Evolutionary conservation across 2,113 vertebrate species (phyloP).

Genomic region (Pygoscelis antarcticus): DNA sequence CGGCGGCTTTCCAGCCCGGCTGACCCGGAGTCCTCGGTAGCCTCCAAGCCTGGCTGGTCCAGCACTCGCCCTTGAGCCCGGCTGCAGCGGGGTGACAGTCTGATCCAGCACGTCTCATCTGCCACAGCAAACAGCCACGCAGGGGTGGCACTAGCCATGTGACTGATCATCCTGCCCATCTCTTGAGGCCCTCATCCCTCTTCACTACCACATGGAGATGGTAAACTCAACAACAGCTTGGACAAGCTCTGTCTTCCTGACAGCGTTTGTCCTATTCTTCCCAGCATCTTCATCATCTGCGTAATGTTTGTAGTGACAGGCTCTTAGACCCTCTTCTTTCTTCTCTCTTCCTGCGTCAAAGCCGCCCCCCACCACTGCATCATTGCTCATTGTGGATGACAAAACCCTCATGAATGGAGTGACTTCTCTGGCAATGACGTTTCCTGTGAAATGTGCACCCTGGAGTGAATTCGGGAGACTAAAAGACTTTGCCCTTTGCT

Average conservation of each 20-base stretch:
- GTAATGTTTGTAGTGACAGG: neutral
- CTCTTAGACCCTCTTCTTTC: neutral
- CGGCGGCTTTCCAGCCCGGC: accelerated
- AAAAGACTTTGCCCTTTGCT: neutral
- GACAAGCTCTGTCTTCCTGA: neutral
- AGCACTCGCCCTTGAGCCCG: accelerated
- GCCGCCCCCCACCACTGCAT: slow-evolving; percentile 8
- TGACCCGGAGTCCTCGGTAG: neutral
- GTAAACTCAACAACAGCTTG: neutral
- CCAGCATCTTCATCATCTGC: neutral
- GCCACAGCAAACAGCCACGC: accelerated
- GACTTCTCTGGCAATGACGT: slow-evolving; percentile 8
- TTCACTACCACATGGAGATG: neutral
- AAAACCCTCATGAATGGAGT: slow-evolving; percentile 16
- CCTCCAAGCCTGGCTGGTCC: too few species aligned
- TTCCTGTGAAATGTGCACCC: neutral
- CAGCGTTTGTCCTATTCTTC: neutral
- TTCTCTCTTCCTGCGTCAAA: slow-evolving; percentile 38
- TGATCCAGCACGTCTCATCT: neutral
- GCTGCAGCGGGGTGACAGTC: accelerated
- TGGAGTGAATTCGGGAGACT: neutral
- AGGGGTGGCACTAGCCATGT: neutral
- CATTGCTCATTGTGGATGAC: slow-evolving; percentile 7
- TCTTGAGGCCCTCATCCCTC: neutral
- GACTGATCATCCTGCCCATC: neutral